phyloP scores from a whole-genome alignment of 2,797 vertebrate genomes.

The Champsocephalus gunnari region DNA sequence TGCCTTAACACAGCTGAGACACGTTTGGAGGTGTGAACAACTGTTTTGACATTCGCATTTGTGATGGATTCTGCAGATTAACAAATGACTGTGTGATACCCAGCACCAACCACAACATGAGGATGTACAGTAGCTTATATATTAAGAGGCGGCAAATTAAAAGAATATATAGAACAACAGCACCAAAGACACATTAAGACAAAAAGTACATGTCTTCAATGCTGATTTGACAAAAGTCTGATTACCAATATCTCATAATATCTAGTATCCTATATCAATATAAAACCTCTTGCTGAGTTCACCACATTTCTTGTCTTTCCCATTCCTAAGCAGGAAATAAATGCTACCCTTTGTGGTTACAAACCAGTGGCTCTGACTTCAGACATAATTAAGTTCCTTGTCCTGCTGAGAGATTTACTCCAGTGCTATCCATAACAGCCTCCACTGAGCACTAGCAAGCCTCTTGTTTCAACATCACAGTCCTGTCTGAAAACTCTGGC shows the following conservation, averaged over 20 bases:
- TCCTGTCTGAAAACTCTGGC: constrained; percentile 13
- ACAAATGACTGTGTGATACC: constrained; percentile 23
- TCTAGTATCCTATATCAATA: not conserved
- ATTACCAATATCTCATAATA: not conserved
- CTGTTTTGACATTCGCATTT: constrained; percentile 68
- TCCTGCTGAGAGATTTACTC: constrained; percentile 29
- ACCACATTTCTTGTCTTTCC: not conserved
- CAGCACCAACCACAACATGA: not conserved
- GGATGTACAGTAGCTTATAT: not conserved
- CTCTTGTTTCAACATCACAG: constrained; percentile 17
- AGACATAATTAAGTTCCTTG: constrained; percentile 12
- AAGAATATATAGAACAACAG: not conserved
- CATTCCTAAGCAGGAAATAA: not conserved
- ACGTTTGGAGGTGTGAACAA: constrained; percentile 71
- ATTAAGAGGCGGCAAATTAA: not conserved
- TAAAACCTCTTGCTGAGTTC: not conserved
- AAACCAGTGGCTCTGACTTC: constrained; percentile 6
- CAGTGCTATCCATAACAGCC: constrained; percentile 12
- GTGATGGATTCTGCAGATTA: constrained; percentile 54
- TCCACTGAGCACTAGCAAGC: constrained; percentile 7
- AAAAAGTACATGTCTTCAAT: not conserved
- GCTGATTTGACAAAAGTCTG: not conserved
- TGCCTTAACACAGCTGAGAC: constrained; percentile 54
- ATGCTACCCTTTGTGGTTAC: not conserved
- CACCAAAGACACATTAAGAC: not conserved